Percentiles rank a stretch among this genome's conserved stretches.
Conservation (phyloP, 1,140 invertebrate genomes). For the Cotesia vestalis region DNA sequence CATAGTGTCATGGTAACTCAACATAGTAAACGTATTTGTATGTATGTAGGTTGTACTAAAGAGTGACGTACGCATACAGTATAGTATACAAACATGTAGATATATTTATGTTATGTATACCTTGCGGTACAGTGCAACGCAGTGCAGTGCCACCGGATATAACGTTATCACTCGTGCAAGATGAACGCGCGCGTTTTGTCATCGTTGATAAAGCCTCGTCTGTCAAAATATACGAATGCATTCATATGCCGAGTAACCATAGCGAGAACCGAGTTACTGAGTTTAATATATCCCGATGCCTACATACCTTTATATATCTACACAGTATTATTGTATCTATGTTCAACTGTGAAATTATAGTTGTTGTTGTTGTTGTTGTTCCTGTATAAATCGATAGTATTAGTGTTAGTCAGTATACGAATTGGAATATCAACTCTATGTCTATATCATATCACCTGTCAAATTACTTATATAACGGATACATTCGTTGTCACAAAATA, state of each 20-base stretch:
- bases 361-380: too few species aligned
- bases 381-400: too few species aligned
- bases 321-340: neutral
- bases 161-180: slow-evolving; percentile 28
- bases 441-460: slow-evolving; percentile 28
- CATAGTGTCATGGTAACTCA: too few species aligned
- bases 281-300: slow-evolving; percentile 3
- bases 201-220: slow-evolving; percentile 32
- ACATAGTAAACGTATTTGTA: too few species aligned
- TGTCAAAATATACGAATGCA: slow-evolving; percentile 35
- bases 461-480: slow-evolving; percentile 37
- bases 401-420: neutral
- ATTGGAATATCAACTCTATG: slow-evolving; percentile 5
- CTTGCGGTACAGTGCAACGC: neutral
- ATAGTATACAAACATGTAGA: too few species aligned
- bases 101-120: too few species aligned
- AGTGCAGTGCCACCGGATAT: slow-evolving; percentile 11
- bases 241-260: slow-evolving; percentile 25
- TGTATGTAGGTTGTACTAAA: neutral
- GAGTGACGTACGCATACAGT: neutral
- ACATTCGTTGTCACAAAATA: slow-evolving; percentile 26
- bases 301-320: slow-evolving; percentile 28
- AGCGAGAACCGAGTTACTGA: neutral
- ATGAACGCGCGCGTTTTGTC: slow-evolving; percentile 32
- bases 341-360: too few species aligned